phyloP scores from a whole-genome alignment of 2,888 invertebrate genomes.

The Drosophila macrospina region DNA sequence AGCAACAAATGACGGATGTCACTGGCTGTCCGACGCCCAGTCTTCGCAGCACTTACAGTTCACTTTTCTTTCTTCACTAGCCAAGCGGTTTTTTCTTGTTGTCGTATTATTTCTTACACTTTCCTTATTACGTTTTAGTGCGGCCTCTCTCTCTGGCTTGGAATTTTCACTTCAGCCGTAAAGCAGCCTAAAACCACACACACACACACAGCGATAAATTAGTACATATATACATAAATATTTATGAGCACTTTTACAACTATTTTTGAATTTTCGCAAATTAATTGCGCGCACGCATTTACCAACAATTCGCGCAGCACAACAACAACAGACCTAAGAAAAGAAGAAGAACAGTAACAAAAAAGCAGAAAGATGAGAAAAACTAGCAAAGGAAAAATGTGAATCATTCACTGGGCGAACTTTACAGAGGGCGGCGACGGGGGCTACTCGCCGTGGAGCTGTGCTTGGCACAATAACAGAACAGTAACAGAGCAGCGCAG shows the following conservation, averaged over 20 bases:
- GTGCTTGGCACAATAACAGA: slow-evolving; percentile 60
- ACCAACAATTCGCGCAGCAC: slow-evolving; percentile 52
- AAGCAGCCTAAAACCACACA: slow-evolving; percentile 64
- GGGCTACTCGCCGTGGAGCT: slow-evolving; percentile 44
- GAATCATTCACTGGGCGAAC: slow-evolving; percentile 74
- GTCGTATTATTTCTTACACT: slow-evolving; percentile 56
- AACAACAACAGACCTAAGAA: slow-evolving; percentile 38
- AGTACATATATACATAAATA: slow-evolving; percentile 45
- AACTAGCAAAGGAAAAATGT: slow-evolving; percentile 68
- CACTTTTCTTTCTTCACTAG: slow-evolving; percentile 67
- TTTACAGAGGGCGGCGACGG: slow-evolving; percentile 61
- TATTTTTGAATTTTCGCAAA: slow-evolving; percentile 56
- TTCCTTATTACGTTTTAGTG: slow-evolving; percentile 55
- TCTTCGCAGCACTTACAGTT: slow-evolving; percentile 70
- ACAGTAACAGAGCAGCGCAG: slow-evolving; percentile 42
- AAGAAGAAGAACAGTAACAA: slow-evolving; percentile 42
- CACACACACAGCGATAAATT: slow-evolving; percentile 39
- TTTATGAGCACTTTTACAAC: slow-evolving; percentile 60
- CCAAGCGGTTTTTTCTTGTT: slow-evolving; percentile 53
- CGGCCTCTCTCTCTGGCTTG: slow-evolving; percentile 53
- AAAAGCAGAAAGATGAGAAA: slow-evolving; percentile 48
- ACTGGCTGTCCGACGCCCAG: slow-evolving; percentile 80
- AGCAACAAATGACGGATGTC: slow-evolving; percentile 36
- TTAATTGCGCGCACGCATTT: slow-evolving; percentile 76
- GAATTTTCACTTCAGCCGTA: slow-evolving; percentile 75